Percentiles rank a stretch among this genome's conserved stretches.
Conservation (phyloP, 2,113 vertebrate genomes). For the Nycticebus coucang region DNA sequence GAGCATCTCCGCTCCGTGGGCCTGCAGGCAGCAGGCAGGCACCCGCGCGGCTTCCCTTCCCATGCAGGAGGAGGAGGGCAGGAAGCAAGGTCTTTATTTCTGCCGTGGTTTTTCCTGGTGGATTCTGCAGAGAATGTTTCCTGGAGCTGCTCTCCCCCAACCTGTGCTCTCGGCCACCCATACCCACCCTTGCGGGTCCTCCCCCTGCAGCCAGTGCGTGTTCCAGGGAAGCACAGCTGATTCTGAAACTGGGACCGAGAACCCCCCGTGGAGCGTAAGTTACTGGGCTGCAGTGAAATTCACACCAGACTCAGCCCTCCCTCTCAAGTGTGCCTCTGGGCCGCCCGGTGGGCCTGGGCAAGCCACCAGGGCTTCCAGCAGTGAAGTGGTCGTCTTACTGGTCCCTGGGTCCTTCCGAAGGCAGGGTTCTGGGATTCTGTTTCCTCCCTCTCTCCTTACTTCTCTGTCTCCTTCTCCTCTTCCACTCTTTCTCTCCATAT, state of each 20-base stretch:
- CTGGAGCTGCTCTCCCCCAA: neutral
- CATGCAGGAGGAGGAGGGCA: neutral
- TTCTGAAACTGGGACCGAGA: neutral
- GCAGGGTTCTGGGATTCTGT: neutral
- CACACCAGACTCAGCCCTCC: neutral
- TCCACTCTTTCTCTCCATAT: neutral
- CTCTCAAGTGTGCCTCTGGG: neutral
- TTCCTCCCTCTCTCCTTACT: neutral
- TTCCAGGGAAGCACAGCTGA: neutral
- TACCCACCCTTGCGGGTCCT: no score
- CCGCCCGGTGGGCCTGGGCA: neutral
- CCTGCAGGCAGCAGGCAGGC: neutral
- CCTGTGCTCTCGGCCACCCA: neutral
- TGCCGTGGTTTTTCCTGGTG: neutral
- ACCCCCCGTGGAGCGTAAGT: neutral
- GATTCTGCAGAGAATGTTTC: fast-evolving
- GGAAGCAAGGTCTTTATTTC: neutral
- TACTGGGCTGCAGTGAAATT: neutral
- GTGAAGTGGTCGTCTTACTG: neutral
- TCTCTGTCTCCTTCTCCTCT: neutral
- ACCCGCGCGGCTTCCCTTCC: neutral
- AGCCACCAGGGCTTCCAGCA: neutral
- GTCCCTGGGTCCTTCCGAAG: neutral
- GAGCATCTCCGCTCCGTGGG: neutral
- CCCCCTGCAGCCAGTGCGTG: fast-evolving